These are phyloP conservation scores for Meloidogyne exigua DNA, from an alignment of 1,140 invertebrate genomes.

Conservation along the genomic window DNA sequence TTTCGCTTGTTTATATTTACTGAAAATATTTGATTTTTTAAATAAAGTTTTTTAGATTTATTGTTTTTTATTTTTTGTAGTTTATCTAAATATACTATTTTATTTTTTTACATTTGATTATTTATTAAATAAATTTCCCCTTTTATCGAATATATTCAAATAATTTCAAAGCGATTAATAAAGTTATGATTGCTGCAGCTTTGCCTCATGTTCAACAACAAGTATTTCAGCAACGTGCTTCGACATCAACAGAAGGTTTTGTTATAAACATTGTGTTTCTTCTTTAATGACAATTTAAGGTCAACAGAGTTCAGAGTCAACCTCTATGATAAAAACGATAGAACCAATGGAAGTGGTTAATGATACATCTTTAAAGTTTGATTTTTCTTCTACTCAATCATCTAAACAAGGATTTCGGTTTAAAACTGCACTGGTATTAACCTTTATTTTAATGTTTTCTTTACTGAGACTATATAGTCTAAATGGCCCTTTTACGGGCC, in stretches of 20 bases:
- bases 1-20: too few relatives aligned
- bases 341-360: not conserved
- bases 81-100: too few relatives aligned
- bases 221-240: slow-evolving; percentile 22
- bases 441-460: not conserved
- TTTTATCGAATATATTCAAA: too few relatives aligned
- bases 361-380: not conserved
- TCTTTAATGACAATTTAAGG: not conserved
- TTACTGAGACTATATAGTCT: too few relatives aligned
- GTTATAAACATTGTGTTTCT: not conserved
- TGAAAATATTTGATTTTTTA: too few relatives aligned
- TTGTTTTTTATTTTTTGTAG: too few relatives aligned
- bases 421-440: not conserved
- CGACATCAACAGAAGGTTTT: slow-evolving; percentile 11
- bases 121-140: too few relatives aligned
- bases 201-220: slow-evolving; percentile 10
- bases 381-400: not conserved
- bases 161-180: too few relatives aligned
- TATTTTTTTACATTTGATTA: too few relatives aligned
- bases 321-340: not conserved
- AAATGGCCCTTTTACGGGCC: not conserved
- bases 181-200: not conserved
- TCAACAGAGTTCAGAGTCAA: not conserved
- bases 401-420: not conserved
- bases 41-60: too few relatives aligned